Evolutionary conservation across 2,797 vertebrate genomes (phyloP).

Genomic region (Limnodromus scolopaceus): DNA sequence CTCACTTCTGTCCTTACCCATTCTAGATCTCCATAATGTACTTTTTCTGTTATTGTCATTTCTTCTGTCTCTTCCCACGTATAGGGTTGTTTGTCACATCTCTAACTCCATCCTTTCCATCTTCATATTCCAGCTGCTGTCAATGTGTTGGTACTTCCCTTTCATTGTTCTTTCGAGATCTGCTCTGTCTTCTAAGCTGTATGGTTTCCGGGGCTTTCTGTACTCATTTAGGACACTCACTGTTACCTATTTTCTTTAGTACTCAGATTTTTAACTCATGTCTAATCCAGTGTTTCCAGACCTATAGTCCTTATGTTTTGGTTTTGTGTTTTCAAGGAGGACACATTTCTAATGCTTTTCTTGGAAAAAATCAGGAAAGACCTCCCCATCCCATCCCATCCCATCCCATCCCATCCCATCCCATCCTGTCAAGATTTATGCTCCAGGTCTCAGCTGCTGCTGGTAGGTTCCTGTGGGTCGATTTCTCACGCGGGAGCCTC

Average conservation of each 20-base stretch:
- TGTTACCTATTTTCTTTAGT: not conserved
- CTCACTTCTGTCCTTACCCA: not conserved
- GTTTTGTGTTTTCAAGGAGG: not conserved
- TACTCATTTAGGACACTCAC: not conserved
- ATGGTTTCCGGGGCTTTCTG: not conserved
- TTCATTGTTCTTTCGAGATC: not conserved
- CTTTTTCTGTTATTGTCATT: not conserved
- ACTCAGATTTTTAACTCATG: not conserved
- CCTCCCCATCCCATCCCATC: not conserved
- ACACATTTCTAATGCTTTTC: not conserved
- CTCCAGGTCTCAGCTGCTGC: not conserved
- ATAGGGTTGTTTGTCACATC: not conserved
- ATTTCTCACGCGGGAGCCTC: not conserved
- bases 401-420: not conserved
- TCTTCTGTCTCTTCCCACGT: not conserved
- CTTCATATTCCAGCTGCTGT: not conserved
- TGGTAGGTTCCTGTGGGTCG: not conserved
- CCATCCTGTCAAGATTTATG: not conserved
- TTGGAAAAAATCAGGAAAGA: not conserved
- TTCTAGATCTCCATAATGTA: not conserved
- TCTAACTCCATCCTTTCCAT: not conserved
- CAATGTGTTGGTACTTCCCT: not conserved
- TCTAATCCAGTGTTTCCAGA: not conserved
- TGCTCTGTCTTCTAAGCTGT: not conserved
- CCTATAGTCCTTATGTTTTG: not conserved